Percentiles rank a stretch among this genome's conserved stretches.
Evolutionary conservation across 2,113 vertebrate genomes (phyloP).

Genomic region (Dipodomys ordii): DNA sequence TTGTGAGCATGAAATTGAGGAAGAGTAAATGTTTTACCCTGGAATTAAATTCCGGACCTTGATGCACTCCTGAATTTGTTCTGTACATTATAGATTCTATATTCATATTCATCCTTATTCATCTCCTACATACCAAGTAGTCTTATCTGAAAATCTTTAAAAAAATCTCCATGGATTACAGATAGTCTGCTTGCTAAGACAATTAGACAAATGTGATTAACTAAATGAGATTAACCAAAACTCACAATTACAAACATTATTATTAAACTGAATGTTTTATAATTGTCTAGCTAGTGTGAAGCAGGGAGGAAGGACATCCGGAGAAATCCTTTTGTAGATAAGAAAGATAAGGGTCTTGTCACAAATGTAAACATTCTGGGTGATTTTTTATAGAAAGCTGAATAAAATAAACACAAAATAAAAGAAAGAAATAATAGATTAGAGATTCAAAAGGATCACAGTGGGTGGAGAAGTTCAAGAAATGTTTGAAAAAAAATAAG

Average conservation of each 20-base stretch:
- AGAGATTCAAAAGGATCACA: constrained; percentile 9
- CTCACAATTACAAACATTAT: neutral
- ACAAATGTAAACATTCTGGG: neutral
- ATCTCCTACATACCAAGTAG: neutral
- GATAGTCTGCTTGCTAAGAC: neutral
- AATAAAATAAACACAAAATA: constrained; percentile 10
- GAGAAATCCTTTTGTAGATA: neutral
- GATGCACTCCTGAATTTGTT: neutral
- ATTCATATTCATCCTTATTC: constrained; percentile 30
- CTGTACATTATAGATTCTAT: neutral
- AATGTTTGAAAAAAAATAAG: constrained; percentile 1
- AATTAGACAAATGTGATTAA: neutral
- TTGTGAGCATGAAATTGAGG: neutral
- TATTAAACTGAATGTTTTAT: constrained; percentile 13
- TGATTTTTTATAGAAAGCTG: neutral
- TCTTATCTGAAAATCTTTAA: constrained; percentile 33
- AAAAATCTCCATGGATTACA: neutral
- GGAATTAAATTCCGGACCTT: constrained; percentile 18
- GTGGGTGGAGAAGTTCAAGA: neutral
- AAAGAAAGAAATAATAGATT: neutral
- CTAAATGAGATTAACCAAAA: neutral
- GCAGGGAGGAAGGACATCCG: neutral
- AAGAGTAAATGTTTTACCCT: constrained; percentile 15
- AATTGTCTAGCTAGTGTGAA: neutral
- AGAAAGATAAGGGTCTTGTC: neutral